Percentiles rank a stretch among this genome's conserved stretches.
Conservation (phyloP, 1,140 invertebrate genomes). For the Zeugodacus cucurbitae region DNA sequence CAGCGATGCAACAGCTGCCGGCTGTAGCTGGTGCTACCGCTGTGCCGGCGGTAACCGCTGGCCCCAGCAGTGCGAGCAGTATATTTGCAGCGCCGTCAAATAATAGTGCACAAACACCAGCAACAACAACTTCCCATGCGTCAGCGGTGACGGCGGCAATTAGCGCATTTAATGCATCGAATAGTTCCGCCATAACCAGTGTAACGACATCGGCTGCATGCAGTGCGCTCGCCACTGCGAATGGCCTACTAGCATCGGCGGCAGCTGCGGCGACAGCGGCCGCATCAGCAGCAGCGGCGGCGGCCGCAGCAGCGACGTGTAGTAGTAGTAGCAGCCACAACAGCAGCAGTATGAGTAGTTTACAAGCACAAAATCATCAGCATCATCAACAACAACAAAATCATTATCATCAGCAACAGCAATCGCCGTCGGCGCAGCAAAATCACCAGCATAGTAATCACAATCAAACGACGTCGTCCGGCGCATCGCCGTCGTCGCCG, state of each 20-base stretch:
- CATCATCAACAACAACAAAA: constrained; percentile 51
- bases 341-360: constrained; percentile 52
- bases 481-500: neutral
- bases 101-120: constrained; percentile 38
- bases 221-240: constrained; percentile 46
- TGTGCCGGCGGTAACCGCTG: constrained; percentile 34
- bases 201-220: constrained; percentile 26
- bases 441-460: constrained; percentile 49
- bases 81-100: neutral
- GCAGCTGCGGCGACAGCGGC: constrained; percentile 45
- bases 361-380: constrained; percentile 48
- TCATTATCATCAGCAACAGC: constrained; percentile 46
- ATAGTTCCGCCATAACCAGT: neutral
- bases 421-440: constrained; percentile 44
- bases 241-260: constrained; percentile 42
- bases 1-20: constrained; percentile 41
- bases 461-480: neutral
- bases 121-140: constrained; percentile 24
- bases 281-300: constrained; percentile 44
- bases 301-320: constrained; percentile 43
- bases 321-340: constrained; percentile 55
- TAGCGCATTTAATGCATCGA: constrained; percentile 37
- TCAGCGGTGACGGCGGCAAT: constrained; percentile 43
- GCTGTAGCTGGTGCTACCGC: neutral
- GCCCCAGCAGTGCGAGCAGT: neutral